Conservation (phyloP, 2,113 vertebrate species). For the Ammodramus savannarum region DNA sequence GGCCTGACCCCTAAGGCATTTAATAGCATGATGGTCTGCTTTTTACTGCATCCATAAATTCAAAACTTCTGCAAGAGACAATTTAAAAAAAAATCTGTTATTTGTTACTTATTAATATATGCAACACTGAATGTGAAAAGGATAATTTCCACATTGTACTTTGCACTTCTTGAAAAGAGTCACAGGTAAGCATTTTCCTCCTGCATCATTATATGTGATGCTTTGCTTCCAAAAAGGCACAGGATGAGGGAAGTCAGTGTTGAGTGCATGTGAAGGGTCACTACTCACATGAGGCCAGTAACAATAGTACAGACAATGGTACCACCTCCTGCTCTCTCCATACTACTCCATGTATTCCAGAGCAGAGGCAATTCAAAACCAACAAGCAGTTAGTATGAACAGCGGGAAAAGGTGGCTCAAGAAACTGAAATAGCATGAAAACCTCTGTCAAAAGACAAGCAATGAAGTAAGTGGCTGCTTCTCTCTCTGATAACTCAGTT, state of each 20-base stretch:
- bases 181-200: background rate
- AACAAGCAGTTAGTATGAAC: background rate
- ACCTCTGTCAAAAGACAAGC: background rate
- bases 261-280: background rate
- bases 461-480: background rate
- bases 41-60: background rate
- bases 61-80: background rate
- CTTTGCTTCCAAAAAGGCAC: background rate
- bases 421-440: background rate
- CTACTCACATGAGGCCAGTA: background rate
- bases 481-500: background rate
- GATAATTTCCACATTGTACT: fast-evolving
- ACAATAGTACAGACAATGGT: background rate
- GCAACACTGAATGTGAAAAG: background rate
- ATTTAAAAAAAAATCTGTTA: background rate
- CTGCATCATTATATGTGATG: background rate
- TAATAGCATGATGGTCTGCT: background rate
- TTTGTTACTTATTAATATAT: background rate
- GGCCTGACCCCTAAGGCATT: background rate
- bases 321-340: background rate
- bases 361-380: background rate
- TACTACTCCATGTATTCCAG: background rate
- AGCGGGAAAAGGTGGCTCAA: background rate
- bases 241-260: fast-evolving
- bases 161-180: background rate